Evolutionary conservation across 2,888 invertebrate species (phyloP).

Genomic region (Caenorhabditis drosophilae): DNA sequence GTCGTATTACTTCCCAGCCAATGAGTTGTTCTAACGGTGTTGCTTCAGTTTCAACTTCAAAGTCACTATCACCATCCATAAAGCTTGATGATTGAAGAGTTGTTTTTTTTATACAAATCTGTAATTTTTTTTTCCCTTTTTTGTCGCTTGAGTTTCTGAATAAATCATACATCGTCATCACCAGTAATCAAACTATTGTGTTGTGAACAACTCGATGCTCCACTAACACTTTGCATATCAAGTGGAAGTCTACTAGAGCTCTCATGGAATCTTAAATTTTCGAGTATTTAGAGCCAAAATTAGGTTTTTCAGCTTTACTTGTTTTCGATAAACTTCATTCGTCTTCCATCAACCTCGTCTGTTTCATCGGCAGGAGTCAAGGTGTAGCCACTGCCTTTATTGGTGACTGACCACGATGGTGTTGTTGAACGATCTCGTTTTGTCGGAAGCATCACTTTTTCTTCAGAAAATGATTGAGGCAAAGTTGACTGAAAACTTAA

Average conservation of each 20-base stretch:
- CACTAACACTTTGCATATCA: conserved; percentile 45
- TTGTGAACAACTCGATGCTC: conserved; percentile 47
- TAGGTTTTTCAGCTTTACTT: no score
- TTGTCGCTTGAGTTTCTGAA: background rate
- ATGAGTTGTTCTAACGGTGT: conserved; percentile 83
- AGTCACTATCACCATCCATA: conserved; percentile 72
- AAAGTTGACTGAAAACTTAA: conserved; percentile 25
- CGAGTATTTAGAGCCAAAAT: no score
- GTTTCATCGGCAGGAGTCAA: conserved; percentile 48
- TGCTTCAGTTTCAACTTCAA: conserved; percentile 75
- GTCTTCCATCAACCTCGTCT: conserved; percentile 39
- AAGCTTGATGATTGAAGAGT: conserved; percentile 41
- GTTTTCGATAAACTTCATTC: conserved; percentile 35
- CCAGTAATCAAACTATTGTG: conserved; percentile 26
- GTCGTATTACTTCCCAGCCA: conserved; percentile 78
- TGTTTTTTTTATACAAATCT: conserved; percentile 30
- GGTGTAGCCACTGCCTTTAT: conserved; percentile 30
- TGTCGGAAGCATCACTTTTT: conserved; percentile 29
- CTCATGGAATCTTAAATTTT: conserved; percentile 40
- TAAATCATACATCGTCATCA: conserved; percentile 37
- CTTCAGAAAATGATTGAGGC: conserved; percentile 37
- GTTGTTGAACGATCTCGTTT: conserved; percentile 40
- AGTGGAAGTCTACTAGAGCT: conserved; percentile 42
- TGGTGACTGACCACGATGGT: conserved; percentile 44
- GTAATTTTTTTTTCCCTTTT: conserved; percentile 1